Conservation (phyloP, 2,888 invertebrate species). For the Horisme vitalbata region DNA sequence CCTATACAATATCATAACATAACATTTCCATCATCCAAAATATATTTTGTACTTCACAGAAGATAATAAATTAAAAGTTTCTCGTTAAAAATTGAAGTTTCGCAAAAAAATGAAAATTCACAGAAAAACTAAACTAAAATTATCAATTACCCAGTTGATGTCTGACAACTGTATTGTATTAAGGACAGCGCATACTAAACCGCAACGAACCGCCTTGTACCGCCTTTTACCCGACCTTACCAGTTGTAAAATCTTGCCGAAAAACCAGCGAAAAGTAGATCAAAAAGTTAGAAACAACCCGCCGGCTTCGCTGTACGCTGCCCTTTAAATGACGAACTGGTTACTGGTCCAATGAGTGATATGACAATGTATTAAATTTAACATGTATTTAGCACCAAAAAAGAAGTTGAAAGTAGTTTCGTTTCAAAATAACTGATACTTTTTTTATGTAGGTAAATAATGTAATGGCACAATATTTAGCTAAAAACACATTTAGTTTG, state of each 20-base stretch:
- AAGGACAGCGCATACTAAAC: background rate
- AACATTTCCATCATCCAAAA: slow-evolving; percentile 33
- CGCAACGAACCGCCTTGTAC: background rate
- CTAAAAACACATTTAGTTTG: no score
- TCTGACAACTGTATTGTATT: background rate
- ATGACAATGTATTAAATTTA: background rate
- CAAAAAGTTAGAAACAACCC: no score
- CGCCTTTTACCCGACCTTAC: no score
- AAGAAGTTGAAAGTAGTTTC: no score
- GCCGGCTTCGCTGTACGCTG: no score
- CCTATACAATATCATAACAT: slow-evolving; percentile 25
- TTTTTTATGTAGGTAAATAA: no score
- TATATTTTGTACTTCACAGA: slow-evolving; percentile 47
- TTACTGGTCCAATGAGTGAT: background rate
- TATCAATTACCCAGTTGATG: background rate
- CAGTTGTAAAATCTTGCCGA: no score
- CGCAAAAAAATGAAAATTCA: background rate
- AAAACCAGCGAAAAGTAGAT: no score
- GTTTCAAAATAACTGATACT: no score
- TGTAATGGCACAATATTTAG: no score
- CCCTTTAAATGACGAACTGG: background rate
- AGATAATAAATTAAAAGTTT: background rate
- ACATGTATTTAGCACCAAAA: slow-evolving; percentile 4
- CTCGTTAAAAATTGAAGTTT: background rate
- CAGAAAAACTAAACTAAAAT: background rate